Evolutionary conservation across 2,888 invertebrate species (phyloP).

Genomic region (Cerastis rubricosa): DNA sequence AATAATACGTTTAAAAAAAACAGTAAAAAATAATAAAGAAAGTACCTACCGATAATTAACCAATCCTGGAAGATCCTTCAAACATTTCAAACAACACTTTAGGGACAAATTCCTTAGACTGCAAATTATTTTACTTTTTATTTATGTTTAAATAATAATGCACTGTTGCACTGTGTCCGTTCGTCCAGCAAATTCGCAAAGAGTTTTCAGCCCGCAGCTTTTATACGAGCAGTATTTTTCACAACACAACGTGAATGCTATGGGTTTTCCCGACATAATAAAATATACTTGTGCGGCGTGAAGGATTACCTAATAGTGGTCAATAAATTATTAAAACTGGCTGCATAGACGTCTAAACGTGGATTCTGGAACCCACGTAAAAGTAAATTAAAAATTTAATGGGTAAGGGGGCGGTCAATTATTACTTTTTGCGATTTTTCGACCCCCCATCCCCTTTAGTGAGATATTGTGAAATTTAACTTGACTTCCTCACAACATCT

Average conservation of each 20-base stretch:
- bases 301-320: neutral
- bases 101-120: too few species aligned
- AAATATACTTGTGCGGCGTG: neutral
- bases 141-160: constrained; percentile 2
- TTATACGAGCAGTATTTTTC: constrained; percentile 3
- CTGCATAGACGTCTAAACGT: too few species aligned
- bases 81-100: constrained; percentile 18
- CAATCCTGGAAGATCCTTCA: neutral
- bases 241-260: constrained; percentile 3
- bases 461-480: too few species aligned
- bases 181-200: constrained; percentile 4
- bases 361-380: too few species aligned
- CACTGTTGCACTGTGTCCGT: constrained; percentile 35
- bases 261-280: neutral
- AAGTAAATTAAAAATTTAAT: too few species aligned
- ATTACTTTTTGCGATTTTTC: too few species aligned
- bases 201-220: constrained; percentile 11
- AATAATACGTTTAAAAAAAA: too few species aligned
- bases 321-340: neutral
- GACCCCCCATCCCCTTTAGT: too few species aligned
- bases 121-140: too few species aligned
- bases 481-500: too few species aligned
- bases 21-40: too few species aligned
- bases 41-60: constrained; percentile 24
- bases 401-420: too few species aligned